Evolutionary conservation across 2,888 invertebrate species (phyloP).

Genomic region (Pristionchus exspectatus): DNA sequence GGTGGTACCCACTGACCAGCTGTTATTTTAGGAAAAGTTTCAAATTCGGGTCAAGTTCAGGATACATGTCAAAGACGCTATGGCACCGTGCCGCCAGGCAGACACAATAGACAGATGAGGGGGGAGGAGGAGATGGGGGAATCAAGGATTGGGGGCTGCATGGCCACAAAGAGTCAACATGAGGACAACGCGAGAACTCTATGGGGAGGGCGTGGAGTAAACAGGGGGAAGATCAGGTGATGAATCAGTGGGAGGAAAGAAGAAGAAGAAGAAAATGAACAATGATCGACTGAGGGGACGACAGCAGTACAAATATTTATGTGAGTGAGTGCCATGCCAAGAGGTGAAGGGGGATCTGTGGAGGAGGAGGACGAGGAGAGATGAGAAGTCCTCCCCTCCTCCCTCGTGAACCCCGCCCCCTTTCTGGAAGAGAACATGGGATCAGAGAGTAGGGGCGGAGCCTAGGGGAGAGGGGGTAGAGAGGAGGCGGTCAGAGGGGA

Average conservation of each 20-base stretch:
- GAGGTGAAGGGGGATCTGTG: not conserved
- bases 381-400: not conserved
- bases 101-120: not conserved
- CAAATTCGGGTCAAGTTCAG: not conserved
- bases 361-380: slow-evolving; percentile 34
- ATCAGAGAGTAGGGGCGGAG: slow-evolving; percentile 43
- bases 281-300: slow-evolving; percentile 41
- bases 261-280: not conserved
- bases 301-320: slow-evolving; percentile 54
- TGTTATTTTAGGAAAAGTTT: not conserved
- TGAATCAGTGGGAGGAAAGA: slow-evolving; percentile 32
- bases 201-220: slow-evolving; percentile 19
- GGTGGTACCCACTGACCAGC: no score
- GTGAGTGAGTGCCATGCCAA: not conserved
- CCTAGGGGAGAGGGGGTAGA: not conserved
- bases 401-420: slow-evolving; percentile 34
- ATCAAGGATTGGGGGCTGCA: not conserved
- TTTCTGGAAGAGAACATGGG: slow-evolving; percentile 47
- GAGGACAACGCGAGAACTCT: slow-evolving; percentile 13
- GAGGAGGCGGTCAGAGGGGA: slow-evolving; percentile 1
- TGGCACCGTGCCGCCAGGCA: not conserved
- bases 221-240: not conserved
- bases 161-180: slow-evolving; percentile 1
- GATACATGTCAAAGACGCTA: not conserved
- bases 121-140: not conserved